Base-by-base conservation (phyloP, 1,140 invertebrate species). In the Caenorhabditis tropicalis region DNA sequence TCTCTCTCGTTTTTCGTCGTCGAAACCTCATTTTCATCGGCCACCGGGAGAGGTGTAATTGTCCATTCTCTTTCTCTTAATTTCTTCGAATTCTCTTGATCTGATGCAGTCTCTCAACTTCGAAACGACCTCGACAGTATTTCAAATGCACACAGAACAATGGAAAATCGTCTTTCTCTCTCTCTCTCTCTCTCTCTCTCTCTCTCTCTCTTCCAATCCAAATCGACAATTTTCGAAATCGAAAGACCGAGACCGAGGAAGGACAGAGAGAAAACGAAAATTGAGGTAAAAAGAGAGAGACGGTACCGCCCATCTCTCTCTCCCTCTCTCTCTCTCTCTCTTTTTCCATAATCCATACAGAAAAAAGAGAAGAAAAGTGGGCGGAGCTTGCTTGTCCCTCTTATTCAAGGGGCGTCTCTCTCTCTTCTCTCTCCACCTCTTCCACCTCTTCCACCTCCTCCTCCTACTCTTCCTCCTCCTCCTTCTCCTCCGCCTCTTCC, bases 101-200 rank as follows among this genome's bases (percentile, higher is more conserved):
- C 16, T 31, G 10, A n/a, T 21, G 33, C 19, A 51, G 27, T 39
- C 51, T 56, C 16, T 43, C 39, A 43, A 33, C 51, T 81, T 51
- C 16, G 24, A 10, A 39, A 33, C 29, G 51, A 81, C 79, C 51
- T 81, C 79, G 48, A 53, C 46, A 51, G 46, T 81, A 51, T 56
- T 56, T 56, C 81, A 82, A 58, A 58, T 82, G 53, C 39, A 60
- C 36, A 82, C 49, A 56, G 49, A 82, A 58, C 36, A 53, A 53
- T 82, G 29, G 49, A 56, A 51, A 82, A 58, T 82, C 48, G 19
- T 60, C 48, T n/a, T 12, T 9, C 4, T 31, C 15, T 3, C 9
- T 12, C 12, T 81, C 79, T 29, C 48, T 53, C 49, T 21, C 39
- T 36, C 49, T 53, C 10, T 46, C 33, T 81, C 79, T 36, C 33